phyloP scores from a whole-genome alignment of 2,113 vertebrate species.

The Chaetorhynchus papuensis region DNA sequence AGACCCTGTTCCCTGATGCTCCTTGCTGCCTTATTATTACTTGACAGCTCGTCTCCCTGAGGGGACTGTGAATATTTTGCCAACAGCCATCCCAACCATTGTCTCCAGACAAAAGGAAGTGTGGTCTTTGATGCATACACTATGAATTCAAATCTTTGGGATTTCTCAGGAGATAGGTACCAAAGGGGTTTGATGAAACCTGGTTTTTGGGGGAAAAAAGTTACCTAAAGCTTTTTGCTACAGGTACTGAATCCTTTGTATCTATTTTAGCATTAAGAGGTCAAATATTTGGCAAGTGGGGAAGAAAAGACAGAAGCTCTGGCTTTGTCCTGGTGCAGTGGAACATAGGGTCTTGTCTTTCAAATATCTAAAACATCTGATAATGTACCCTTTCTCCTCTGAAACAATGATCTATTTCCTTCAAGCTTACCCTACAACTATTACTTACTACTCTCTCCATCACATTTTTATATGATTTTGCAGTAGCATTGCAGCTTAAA shows the following conservation, averaged over 20 bases:
- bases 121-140: neutral
- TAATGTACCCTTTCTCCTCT: neutral
- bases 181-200: neutral
- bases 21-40: constrained; percentile 27
- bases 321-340: neutral
- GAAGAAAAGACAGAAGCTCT: neutral
- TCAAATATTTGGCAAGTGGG: neutral
- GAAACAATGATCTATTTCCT: neutral
- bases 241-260: neutral
- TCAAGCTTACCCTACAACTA: neutral
- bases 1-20: neutral
- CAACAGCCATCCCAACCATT: neutral
- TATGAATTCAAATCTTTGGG: neutral
- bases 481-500: neutral
- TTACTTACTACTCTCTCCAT: neutral
- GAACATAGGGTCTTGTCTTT: neutral
- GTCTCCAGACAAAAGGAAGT: constrained; percentile 25
- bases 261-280: neutral
- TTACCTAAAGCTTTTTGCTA: neutral
- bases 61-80: constrained; percentile 32
- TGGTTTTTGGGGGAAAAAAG: neutral
- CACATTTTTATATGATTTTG: neutral
- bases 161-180: constrained; percentile 1
- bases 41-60: neutral
- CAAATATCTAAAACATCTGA: neutral